Percentiles rank a stretch among this genome's conserved stretches.
Conservation (phyloP, 2,888 invertebrate species). For the Phytoseiulus persimilis region DNA sequence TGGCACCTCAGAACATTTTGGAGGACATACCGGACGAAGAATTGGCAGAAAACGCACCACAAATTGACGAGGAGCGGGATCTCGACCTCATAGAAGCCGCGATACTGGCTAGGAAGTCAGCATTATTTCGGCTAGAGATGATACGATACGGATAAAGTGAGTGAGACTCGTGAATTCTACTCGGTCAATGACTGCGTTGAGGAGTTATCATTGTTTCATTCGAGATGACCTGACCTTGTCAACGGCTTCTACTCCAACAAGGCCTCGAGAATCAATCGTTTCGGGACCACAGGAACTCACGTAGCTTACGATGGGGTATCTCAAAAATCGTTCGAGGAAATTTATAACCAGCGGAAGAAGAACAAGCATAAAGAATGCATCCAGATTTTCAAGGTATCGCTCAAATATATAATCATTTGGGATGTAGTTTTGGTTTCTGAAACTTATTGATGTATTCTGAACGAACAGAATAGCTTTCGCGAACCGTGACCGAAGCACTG, state of each 20-base stretch:
- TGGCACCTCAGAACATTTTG: conserved; percentile 9
- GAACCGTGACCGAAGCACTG: too few relatives aligned
- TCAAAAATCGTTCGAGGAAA: conserved; percentile 22
- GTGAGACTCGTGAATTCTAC: background rate
- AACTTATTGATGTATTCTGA: too few relatives aligned
- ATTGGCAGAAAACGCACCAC: background rate
- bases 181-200: too few relatives aligned
- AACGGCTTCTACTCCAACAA: background rate
- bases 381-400: conserved; percentile 15
- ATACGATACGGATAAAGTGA: conserved; percentile 10
- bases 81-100: conserved; percentile 35
- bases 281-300: background rate
- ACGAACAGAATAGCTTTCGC: too few relatives aligned
- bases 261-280: conserved; percentile 6
- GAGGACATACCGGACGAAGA: conserved; percentile 47
- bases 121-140: conserved; percentile 15
- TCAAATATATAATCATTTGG: too few relatives aligned
- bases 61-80: background rate
- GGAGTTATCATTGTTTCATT: too few relatives aligned
- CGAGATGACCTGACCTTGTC: too few relatives aligned
- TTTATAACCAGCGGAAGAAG: conserved; percentile 22
- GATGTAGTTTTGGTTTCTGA: too few relatives aligned
- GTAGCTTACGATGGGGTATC: background rate
- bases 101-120: conserved; percentile 9
- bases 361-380: conserved; percentile 34